Evolutionary conservation across 2,888 invertebrate species (phyloP).

Genomic region (Lasiommata megera): DNA sequence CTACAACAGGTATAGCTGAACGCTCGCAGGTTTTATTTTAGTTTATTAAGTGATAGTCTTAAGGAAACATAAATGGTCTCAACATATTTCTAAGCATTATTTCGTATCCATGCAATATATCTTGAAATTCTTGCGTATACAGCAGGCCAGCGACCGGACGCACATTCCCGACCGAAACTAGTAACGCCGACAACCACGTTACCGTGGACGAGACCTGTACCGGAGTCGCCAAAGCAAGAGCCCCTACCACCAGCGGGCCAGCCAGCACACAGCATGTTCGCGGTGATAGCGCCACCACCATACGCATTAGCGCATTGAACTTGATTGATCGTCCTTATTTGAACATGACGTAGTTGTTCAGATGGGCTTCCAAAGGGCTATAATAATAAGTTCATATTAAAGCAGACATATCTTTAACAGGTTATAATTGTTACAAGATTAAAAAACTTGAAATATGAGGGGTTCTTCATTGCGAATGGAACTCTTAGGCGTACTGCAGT

Average conservation of each 20-base stretch:
- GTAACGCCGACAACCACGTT: not conserved
- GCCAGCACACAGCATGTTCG: conserved; percentile 52
- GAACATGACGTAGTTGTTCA: conserved; percentile 45
- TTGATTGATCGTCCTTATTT: conserved; percentile 46
- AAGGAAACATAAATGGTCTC: no score
- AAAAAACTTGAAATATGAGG: no score
- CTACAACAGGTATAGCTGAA: no score
- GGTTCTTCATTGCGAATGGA: no score
- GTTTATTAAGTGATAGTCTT: no score
- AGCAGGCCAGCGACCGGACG: not conserved
- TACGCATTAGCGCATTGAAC: conserved; percentile 41
- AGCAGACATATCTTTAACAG: no score
- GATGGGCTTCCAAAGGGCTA: conserved; percentile 32
- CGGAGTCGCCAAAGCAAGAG: not conserved
- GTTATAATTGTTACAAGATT: no score
- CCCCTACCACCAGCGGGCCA: conserved; percentile 44
- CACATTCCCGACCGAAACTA: not conserved
- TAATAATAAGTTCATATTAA: no score
- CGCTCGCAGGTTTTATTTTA: no score
- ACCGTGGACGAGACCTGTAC: not conserved
- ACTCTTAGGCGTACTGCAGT: no score
- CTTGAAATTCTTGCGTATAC: conserved; percentile 1
- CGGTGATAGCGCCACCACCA: conserved; percentile 35
- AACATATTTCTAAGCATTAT: not conserved
- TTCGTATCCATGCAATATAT: conserved; percentile 3